These are phyloP conservation scores for Dendrocopos noguchii DNA, from an alignment of 2,113 vertebrate genomes.

Conservation along the genomic window DNA sequence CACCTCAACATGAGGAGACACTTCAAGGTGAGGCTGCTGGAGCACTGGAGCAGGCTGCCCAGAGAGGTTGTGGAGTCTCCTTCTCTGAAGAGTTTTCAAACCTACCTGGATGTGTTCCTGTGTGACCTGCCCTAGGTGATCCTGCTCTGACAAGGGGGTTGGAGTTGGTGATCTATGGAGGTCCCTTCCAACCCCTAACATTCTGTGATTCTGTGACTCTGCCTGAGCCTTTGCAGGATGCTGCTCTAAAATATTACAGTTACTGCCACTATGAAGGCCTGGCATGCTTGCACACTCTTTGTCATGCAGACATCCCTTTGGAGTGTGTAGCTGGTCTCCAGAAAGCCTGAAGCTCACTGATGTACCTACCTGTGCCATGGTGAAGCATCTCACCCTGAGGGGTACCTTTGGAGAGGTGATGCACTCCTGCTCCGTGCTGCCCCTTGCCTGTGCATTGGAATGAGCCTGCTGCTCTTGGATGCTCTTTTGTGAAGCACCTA, in stretches of 20 bases:
- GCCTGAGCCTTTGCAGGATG: neutral
- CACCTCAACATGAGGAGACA: no score
- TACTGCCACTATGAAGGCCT: neutral
- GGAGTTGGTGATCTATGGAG: no score
- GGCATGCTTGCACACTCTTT: neutral
- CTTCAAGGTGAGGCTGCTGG: no score
- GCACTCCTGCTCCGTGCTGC: fast-evolving
- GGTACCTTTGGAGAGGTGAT: neutral
- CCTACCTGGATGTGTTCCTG: no score
- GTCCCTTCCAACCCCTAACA: no score
- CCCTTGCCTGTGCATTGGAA: fast-evolving
- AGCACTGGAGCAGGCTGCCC: no score
- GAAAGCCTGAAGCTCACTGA: neutral
- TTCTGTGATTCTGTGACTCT: neutral
- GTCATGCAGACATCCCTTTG: neutral
- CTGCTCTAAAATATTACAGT: neutral
- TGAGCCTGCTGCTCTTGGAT: neutral
- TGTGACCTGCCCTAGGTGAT: no score
- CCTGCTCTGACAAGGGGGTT: no score
- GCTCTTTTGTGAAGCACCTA: neutral
- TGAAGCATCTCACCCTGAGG: neutral
- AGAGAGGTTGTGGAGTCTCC: no score
- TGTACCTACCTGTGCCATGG: neutral
- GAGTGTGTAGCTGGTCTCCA: neutral
- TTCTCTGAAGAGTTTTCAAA: no score